Percentiles rank a stretch among this genome's conserved stretches.
Evolutionary conservation across 1,140 invertebrate species (phyloP).

Genomic region (Thalassaphorura encarpata): DNA sequence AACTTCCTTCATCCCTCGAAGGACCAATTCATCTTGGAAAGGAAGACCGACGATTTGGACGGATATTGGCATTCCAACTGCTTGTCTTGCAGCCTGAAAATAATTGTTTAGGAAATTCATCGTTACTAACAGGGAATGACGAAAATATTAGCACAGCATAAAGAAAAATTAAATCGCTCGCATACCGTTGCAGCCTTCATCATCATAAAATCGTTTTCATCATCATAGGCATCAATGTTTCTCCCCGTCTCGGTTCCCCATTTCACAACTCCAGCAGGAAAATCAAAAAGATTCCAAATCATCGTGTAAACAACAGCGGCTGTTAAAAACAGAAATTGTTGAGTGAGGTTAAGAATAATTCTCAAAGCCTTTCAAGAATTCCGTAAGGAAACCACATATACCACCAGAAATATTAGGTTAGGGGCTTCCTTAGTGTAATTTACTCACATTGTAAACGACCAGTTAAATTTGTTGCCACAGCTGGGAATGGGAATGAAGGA

Average conservation of each 20-base stretch:
- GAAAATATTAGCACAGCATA: too few relatives aligned
- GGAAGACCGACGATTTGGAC: constrained; percentile 39
- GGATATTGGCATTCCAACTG: constrained; percentile 37
- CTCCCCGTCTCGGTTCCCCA: constrained; percentile 35
- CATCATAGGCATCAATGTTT: constrained; percentile 33
- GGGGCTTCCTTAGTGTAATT: not conserved
- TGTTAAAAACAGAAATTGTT: not conserved
- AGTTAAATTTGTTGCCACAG: constrained; percentile 18
- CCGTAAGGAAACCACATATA: too few relatives aligned
- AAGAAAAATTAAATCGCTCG: too few relatives aligned
- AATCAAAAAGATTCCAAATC: constrained; percentile 35
- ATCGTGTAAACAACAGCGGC: constrained; percentile 24
- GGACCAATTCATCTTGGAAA: constrained; percentile 38
- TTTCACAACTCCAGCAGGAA: constrained; percentile 36
- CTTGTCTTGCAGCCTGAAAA: constrained; percentile 10
- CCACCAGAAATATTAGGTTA: too few relatives aligned
- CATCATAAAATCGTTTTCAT: constrained; percentile 8
- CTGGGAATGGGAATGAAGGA: constrained; percentile 29
- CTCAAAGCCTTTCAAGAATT: too few relatives aligned
- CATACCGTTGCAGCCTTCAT: not conserved
- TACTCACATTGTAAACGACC: constrained; percentile 24
- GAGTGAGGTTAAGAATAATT: too few relatives aligned
- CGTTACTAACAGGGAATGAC: too few relatives aligned
- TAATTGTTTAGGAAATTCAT: too few relatives aligned
- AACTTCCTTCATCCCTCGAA: constrained; percentile 35